Percentiles rank a stretch among this genome's conserved stretches.
phyloP scores from a whole-genome alignment of 1,140 invertebrate genomes.

The Drosophila nigrodunni region DNA sequence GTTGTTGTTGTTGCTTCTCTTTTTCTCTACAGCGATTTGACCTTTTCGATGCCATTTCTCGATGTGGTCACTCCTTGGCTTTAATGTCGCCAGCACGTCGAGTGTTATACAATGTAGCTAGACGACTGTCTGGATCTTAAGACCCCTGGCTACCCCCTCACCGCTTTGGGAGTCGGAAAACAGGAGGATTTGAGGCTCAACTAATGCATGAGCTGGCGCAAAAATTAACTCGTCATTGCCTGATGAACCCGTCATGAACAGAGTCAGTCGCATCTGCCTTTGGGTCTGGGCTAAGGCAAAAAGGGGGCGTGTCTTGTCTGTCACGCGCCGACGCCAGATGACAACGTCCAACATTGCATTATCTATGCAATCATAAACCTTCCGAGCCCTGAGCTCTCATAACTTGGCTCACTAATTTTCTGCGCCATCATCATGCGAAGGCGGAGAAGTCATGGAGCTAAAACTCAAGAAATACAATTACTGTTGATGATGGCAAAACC shows the following conservation, averaged over 20 bases:
- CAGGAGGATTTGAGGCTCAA: constrained; percentile 42
- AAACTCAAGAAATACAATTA: not conserved
- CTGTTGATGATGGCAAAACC: constrained; percentile 2
- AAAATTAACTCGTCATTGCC: constrained; percentile 80
- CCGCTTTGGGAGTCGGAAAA: constrained; percentile 13
- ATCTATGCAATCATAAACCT: constrained; percentile 57
- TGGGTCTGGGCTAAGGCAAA: not conserved
- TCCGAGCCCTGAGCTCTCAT: not conserved
- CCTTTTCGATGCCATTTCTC: constrained; percentile 62
- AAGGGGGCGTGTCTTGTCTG: constrained; percentile 57
- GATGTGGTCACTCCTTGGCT: constrained; percentile 73
- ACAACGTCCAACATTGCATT: constrained; percentile 54
- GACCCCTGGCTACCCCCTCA: not conserved
- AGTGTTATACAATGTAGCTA: constrained; percentile 61
- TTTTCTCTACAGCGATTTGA: constrained; percentile 28
- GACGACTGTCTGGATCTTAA: constrained; percentile 15
- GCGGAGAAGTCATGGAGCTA: constrained; percentile 29
- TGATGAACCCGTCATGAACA: constrained; percentile 50
- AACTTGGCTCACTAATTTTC: constrained; percentile 30
- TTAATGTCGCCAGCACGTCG: constrained; percentile 70
- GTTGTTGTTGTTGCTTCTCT: constrained; percentile 25
- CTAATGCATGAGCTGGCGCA: constrained; percentile 76
- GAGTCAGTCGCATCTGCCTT: constrained; percentile 16
- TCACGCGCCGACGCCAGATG: constrained; percentile 67
- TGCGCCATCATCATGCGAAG: constrained; percentile 65